phyloP scores from a whole-genome alignment of 1,140 invertebrate species.

The Drosophila orosa region DNA sequence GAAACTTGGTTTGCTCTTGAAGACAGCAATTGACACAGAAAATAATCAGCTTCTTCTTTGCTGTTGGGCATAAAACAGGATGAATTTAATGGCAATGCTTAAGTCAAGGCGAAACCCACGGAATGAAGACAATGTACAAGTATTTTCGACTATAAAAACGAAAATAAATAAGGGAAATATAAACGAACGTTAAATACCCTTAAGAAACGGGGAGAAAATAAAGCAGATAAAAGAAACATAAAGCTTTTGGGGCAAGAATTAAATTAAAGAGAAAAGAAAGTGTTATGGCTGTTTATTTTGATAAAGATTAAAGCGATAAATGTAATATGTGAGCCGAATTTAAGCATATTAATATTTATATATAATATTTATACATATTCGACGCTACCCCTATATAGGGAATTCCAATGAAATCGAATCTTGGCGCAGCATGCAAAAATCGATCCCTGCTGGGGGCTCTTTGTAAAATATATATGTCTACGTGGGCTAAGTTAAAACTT shows the following conservation, averaged over 20 bases:
- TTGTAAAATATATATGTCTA: constrained; percentile 32
- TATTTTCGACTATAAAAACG: constrained; percentile 36
- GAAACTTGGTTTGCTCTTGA: constrained; percentile 46
- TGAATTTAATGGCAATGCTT: constrained; percentile 57
- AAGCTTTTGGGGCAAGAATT: background rate
- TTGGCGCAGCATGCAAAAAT: constrained; percentile 27
- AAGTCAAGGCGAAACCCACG: constrained; percentile 46
- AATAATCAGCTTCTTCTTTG: constrained; percentile 42
- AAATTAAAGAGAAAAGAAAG: background rate
- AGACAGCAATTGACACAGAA: constrained; percentile 60
- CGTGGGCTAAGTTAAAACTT: constrained; percentile 29
- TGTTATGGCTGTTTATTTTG: background rate
- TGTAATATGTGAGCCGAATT: background rate
- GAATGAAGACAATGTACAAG: constrained; percentile 30
- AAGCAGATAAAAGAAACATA: background rate
- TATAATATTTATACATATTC: no score
- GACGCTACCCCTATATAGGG: background rate
- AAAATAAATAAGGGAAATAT: background rate
- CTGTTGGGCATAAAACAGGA: constrained; percentile 48
- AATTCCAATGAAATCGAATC: constrained; percentile 19
- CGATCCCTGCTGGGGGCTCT: constrained; percentile 24
- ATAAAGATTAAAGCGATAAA: background rate
- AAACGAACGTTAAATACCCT: constrained; percentile 31
- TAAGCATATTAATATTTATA: no score
- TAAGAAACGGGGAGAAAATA: no score